Percentiles rank a stretch among this genome's conserved stretches.
These are phyloP conservation scores for Schizaphis graminum DNA, from an alignment of 2,888 invertebrate genomes.

Conservation along the genomic window DNA sequence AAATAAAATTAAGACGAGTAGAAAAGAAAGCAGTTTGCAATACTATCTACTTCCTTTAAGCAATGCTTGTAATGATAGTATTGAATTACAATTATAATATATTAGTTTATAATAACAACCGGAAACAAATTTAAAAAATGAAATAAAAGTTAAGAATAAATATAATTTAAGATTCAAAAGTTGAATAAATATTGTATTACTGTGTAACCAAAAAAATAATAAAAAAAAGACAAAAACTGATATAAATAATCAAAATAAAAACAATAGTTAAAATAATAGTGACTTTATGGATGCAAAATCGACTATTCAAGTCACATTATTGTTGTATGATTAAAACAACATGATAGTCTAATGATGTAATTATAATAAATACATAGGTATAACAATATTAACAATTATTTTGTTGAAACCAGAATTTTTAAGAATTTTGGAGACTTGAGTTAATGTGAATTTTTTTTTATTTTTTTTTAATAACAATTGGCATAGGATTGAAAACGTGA, in stretches of 20 bases:
- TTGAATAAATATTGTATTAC: not conserved
- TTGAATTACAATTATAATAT: not conserved
- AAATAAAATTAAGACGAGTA: not conserved
- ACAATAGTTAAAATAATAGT: not conserved
- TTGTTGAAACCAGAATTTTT: not conserved
- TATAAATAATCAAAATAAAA: not conserved
- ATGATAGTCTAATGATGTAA: not conserved
- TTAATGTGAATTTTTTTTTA: not conserved
- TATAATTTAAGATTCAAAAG: not conserved
- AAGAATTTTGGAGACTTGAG: not conserved
- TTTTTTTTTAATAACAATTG: not conserved
- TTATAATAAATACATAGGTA: not conserved
- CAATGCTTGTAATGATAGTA: not conserved
- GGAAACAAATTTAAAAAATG: not conserved
- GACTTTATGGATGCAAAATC: not conserved
- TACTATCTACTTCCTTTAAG: not conserved
- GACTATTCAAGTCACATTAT: not conserved
- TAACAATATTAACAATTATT: not conserved
- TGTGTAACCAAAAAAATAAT: not conserved
- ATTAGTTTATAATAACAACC: not conserved
- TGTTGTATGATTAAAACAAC: not conserved
- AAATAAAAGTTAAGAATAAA: not conserved
- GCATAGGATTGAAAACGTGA: not conserved
- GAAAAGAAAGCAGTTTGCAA: not conserved
- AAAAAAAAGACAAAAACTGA: not conserved